A percentile compares a stretch with the other conserved stretches of the same genome.
Evolutionary conservation across 2,888 invertebrate species (phyloP).

Genomic region (Boloria euphrosyne): DNA sequence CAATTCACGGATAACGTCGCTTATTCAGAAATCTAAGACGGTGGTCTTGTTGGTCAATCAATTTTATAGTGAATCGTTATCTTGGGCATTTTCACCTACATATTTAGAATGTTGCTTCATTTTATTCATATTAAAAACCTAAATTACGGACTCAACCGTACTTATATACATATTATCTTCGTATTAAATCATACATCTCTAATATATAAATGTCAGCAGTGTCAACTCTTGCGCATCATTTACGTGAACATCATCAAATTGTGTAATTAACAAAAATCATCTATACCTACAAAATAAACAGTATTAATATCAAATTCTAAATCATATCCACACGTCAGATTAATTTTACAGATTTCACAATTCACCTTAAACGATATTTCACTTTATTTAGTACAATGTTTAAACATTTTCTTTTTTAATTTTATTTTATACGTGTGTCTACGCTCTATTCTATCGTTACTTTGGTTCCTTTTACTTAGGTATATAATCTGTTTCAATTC

Average conservation of each 20-base stretch:
- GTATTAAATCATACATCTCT: slow-evolving; percentile 32
- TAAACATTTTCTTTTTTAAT: slow-evolving; percentile 29
- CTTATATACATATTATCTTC: slow-evolving; percentile 30
- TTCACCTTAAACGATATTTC: slow-evolving; percentile 30
- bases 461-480: slow-evolving; percentile 74
- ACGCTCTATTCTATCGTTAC: slow-evolving; percentile 52
- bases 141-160: slow-evolving; percentile 25
- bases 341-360: slow-evolving; percentile 18
- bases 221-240: slow-evolving; percentile 24
- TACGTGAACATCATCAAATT: slow-evolving; percentile 15
- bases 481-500: slow-evolving; percentile 70
- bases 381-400: slow-evolving; percentile 33
- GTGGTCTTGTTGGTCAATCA: slow-evolving; percentile 10
- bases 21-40: slow-evolving; percentile 15
- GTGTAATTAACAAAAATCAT: slow-evolving; percentile 24
- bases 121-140: slow-evolving; percentile 36
- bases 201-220: slow-evolving; percentile 23
- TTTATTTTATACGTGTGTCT: slow-evolving; percentile 37
- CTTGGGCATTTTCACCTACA: slow-evolving; percentile 32
- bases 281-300: slow-evolving; percentile 5
- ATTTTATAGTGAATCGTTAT: slow-evolving; percentile 23
- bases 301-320: not conserved
- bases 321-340: slow-evolving; percentile 25
- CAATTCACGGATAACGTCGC: slow-evolving; percentile 29
- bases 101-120: slow-evolving; percentile 41